Evolutionary conservation across 2,113 vertebrate species (phyloP).

Genomic region (Manacus vitellinus): DNA sequence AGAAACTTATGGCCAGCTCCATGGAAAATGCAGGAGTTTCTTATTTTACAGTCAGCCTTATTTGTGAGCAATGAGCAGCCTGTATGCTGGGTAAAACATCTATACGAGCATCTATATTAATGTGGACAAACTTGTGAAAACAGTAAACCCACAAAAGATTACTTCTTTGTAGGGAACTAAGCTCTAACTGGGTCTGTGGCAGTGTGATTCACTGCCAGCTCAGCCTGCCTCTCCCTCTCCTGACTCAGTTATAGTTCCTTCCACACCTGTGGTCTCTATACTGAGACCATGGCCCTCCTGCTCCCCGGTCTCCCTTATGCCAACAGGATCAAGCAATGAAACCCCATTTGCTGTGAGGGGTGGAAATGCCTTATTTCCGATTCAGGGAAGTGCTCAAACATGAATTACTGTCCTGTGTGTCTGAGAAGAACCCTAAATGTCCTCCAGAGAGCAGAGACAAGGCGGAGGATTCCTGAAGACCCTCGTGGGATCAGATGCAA

Average conservation of each 20-base stretch:
- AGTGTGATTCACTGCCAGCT: neutral
- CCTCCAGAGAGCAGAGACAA: neutral
- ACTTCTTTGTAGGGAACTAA: neutral
- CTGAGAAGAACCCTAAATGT: neutral
- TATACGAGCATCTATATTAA: neutral
- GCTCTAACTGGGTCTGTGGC: neutral
- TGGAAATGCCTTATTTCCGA: neutral
- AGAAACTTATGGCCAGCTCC: neutral
- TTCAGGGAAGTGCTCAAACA: neutral
- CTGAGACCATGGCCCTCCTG: fast-evolving
- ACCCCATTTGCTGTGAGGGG: neutral
- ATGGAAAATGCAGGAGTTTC: neutral
- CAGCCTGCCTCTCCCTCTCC: neutral
- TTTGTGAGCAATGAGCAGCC: neutral
- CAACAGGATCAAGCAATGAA: neutral
- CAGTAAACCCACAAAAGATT: neutral
- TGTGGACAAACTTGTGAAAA: neutral
- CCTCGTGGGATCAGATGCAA: neutral
- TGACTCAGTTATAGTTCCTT: neutral
- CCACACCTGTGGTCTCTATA: neutral
- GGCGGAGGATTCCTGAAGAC: neutral
- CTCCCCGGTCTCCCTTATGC: neutral
- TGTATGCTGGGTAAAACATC: neutral
- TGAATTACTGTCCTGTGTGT: neutral
- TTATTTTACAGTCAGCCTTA: neutral